Percentiles rank a stretch among this genome's conserved stretches.
phyloP scores from a whole-genome alignment of 2,888 invertebrate genomes.

The Dynastes grantii region DNA sequence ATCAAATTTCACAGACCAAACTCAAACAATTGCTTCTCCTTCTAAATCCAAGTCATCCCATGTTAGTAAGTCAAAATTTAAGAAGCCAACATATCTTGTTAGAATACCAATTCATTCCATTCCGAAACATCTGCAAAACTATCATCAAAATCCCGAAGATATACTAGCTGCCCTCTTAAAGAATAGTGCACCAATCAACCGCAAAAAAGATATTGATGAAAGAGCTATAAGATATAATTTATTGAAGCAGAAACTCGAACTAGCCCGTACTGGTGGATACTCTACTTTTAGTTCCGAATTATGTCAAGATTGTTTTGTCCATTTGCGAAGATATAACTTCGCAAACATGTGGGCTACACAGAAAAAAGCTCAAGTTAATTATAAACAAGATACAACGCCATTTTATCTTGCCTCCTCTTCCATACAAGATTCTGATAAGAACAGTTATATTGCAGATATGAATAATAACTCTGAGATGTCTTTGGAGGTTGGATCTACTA shows the following conservation, averaged over 20 bases:
- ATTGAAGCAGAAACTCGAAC: constrained; percentile 12
- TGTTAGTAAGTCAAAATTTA: too few relatives aligned
- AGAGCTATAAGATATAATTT: constrained; percentile 13
- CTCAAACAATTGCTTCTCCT: too few relatives aligned
- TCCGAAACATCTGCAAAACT: not conserved
- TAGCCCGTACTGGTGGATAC: not conserved
- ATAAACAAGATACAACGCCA: too few relatives aligned
- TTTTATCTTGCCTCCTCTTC: too few relatives aligned
- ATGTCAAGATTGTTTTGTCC: too few relatives aligned
- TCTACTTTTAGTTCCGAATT: too few relatives aligned
- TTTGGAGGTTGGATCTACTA: constrained; percentile 1
- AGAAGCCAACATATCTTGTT: too few relatives aligned
- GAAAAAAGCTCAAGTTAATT: too few relatives aligned
- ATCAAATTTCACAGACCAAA: too few relatives aligned
- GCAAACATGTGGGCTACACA: too few relatives aligned
- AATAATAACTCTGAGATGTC: not conserved
- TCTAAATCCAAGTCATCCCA: too few relatives aligned
- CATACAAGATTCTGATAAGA: not conserved
- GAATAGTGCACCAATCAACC: not conserved
- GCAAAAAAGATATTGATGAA: constrained; percentile 12
- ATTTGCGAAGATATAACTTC: not conserved
- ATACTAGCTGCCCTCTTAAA: not conserved
- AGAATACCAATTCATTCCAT: not conserved
- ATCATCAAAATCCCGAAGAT: not conserved
- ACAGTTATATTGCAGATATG: not conserved